Percentiles rank a stretch among this genome's conserved stretches.
These are phyloP conservation scores for Schizotus pectinicornis DNA, from an alignment of 2,888 invertebrate species.

Conservation along the genomic window DNA sequence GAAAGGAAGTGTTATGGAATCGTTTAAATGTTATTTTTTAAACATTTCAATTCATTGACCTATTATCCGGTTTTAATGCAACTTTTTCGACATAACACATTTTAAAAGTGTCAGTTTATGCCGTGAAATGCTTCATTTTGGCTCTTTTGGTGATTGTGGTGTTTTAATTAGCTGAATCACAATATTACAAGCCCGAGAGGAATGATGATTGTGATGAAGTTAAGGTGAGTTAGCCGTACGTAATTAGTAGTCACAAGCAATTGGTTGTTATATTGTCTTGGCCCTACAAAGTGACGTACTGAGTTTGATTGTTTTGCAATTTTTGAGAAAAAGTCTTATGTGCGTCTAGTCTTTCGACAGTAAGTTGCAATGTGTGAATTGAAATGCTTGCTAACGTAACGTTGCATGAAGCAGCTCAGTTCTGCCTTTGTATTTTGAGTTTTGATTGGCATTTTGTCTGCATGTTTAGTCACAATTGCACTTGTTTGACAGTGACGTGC, in stretches of 20 bases:
- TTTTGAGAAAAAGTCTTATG: no score
- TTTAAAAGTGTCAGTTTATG: not conserved
- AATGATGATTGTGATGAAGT: constrained; percentile 38
- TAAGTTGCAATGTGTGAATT: not conserved
- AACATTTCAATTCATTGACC: no score
- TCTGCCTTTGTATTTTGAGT: constrained; percentile 53
- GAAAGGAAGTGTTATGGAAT: no score
- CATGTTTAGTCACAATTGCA: constrained; percentile 16
- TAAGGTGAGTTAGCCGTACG: constrained; percentile 40
- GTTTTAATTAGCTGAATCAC: constrained; percentile 26
- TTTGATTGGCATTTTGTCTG: constrained; percentile 46
- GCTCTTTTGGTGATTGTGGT: not conserved
- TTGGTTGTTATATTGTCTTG: not conserved
- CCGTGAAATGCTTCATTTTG: constrained; percentile 21
- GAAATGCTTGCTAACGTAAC: not conserved
- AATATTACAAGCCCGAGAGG: constrained; percentile 46
- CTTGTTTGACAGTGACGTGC: constrained; percentile 26
- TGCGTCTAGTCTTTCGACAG: no score
- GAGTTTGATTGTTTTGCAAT: no score
- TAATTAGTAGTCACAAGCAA: not conserved
- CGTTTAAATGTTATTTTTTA: no score
- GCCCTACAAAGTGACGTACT: no score
- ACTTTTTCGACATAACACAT: constrained; percentile 11
- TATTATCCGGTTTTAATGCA: constrained; percentile 34
- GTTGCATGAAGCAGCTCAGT: constrained; percentile 13